Evolutionary conservation across 1,140 invertebrate genomes (phyloP), one percentile per base, ranked within the genome.

Genomic region (Zaprionus ghesquierei): DNA sequence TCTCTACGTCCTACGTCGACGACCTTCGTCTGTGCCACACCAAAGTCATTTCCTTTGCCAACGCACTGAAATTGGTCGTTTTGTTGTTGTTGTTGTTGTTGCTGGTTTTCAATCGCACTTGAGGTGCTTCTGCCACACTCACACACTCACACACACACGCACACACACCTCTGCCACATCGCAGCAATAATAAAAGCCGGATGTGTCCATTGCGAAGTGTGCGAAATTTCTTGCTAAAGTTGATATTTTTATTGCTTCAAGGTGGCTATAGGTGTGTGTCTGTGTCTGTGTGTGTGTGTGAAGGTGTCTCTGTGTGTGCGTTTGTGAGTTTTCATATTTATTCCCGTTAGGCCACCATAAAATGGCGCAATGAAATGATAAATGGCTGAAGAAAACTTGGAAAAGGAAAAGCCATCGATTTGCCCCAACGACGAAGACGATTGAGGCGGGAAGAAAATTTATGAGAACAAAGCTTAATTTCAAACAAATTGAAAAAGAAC

Each of bases 31-130:
- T 31, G 4, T 29, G 50, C 50, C 66, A 86, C 75, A 69, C 69
- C 69, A 85, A 71, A 81, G 63, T 61, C 68, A 81, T 86, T 86
- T 86, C 82, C 81, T 81, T 76, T 61, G 79, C 81, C 82, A 87
- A 87, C 82, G 81, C 81, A 72, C 63, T 71, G 53, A 55, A 60
- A 31, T 38, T 68, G 50, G 41, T 53, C 12, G 61, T 53, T 35
- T 46, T 58, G 58, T 35, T 51, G 20, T 44, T 65, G 18, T 25
- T 60, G 65, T 64, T 64, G 38, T 69, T 63, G 38, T 46, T 68
- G 79, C 56, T 65, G 75, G 51, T 74, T 84, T 85, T 75, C 58
- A 85, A 86, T 86, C 70, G 82, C 79, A 87, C 82, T 82, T 86
- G 68, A 76, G 68, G 81, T 66, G 84, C 75, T 86, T 79, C 81